A percentile compares a stretch with the other conserved stretches of the same genome.
Conservation (phyloP, 2,888 invertebrate species). For the Cataglyphis altisquamis region DNA sequence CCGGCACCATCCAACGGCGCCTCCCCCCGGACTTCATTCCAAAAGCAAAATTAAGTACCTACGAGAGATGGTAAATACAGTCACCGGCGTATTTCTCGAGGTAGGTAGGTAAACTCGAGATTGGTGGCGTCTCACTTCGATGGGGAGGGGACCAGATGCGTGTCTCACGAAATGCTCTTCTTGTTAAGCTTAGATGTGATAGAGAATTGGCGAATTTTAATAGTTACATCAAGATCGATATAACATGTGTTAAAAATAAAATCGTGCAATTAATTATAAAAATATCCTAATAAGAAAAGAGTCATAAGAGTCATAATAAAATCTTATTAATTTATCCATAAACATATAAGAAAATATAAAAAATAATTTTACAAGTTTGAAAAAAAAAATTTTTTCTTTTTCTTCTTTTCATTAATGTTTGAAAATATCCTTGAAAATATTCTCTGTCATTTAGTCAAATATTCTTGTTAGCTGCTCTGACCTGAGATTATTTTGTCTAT, state of each 20-base stretch:
- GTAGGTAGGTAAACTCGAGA: constrained; percentile 67
- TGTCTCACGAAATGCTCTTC: constrained; percentile 36
- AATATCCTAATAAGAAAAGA: background rate
- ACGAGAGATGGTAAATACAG: constrained; percentile 81
- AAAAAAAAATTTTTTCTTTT: background rate
- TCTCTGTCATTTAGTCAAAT: background rate
- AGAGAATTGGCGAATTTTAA: constrained; percentile 18
- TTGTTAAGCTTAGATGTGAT: background rate
- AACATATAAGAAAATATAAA: background rate
- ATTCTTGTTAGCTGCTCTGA: background rate
- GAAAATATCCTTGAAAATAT: background rate
- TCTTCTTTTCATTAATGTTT: constrained; percentile 9
- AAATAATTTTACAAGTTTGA: background rate
- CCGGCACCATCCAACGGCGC: constrained; percentile 47
- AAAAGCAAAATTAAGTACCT: constrained; percentile 84
- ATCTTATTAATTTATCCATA: background rate
- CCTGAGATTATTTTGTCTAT: background rate
- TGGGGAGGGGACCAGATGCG: constrained; percentile 49
- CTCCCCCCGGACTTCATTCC: constrained; percentile 81
- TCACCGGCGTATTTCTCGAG: constrained; percentile 64
- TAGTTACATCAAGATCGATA: background rate
- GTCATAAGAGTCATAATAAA: background rate
- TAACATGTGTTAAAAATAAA: background rate
- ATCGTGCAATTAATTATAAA: background rate
- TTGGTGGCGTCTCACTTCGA: constrained; percentile 59